Evolutionary conservation across 2,888 invertebrate species (phyloP), one percentile per base, ranked within the genome.

Genomic region (Hydraecia micacea): DNA sequence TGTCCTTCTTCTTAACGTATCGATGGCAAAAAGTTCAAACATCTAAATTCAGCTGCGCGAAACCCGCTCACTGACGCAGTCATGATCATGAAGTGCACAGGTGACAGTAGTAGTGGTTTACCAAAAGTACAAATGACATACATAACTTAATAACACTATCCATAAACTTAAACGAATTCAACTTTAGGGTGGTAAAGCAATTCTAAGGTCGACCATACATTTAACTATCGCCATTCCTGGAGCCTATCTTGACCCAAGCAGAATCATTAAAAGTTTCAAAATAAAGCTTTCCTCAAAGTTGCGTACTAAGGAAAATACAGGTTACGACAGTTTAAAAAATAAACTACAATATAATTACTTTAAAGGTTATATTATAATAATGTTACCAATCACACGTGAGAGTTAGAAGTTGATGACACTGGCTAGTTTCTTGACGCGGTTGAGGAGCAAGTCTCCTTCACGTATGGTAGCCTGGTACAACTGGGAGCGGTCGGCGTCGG

Each of bases 401-500:
- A 73, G 73, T 97, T 98, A 99, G 97, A 99, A 99, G 97, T 99
- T 99, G 95, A 99, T 99, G 90, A 99, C 99, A 93, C 99, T 98
- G 89, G 99, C 99, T 80, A 99, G 97, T 96, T 99, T 99, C 97
- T 99, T 99, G 90, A 99, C 99, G 92, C 99, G 98, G 95, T 99
- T 99, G 83, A 99, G 98, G 18, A 99, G 97, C 81, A 99, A 97
- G 96, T 99, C 99, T 13, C 99, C 99, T 95, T 99, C 99, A 93
- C 99, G 99, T 86, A 99, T 99, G 90, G 99, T 99, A 2, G 99
- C 98, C 97, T 99, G 99, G 97, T 99, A 99, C 86, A 98, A 97
- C 77, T 97, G 97, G 42, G 97, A 97, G 87, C 97, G 96, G 91
- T 97, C 97, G 11, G 97, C 96, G 88, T 97, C 97, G 1, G 96